Base-by-base conservation (phyloP, 92 coral and sea anemone species). In the Epizoanthus rinbou region DNA sequence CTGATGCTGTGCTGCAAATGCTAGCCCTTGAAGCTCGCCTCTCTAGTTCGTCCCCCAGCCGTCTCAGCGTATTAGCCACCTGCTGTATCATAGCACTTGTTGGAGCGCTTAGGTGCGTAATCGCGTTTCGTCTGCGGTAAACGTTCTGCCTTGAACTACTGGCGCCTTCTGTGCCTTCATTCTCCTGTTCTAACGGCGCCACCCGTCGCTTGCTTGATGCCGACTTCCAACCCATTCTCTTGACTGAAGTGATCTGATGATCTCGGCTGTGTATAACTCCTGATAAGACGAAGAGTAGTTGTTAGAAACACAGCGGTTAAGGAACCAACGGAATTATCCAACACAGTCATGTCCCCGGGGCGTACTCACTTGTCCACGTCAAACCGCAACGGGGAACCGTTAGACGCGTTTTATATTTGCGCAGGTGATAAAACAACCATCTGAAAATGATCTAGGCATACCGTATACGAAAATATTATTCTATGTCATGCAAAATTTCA, bases 11-110 rank as follows among this genome's bases (percentile, higher is more conserved):
- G 11, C 45, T 45, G n/a, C 23, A 25, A 76, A 17, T 59, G 25
- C 71, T 62, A 6, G 25, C 9, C 54, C 56, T 76, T 24, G 69
- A 76, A 8, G 89, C 84, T 62, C 89, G 68, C 68, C 92, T 58
- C 58, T 89, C 84, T 5, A 86, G 31, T 33, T 75, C 62, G 63
- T 89, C 89, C 3, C 92, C 89, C 17, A 89, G 57, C 54, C 54
- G 52, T n/a, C 85, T 58, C 69, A 89, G 22, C 52, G 85, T 76
- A 53, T 89, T 70, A 1, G 89, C 92, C 8, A 89, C 89, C 47
- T 89, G 82, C 22, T 62, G 71, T 22, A 78, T 39, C 8, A 78
- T 57, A 19, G 54, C 25, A 62, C 52, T 23, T 65, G 82, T 22
- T 8, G 82, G 82, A 63, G 28, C 24, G 56, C 71, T 60, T 60